Evolutionary conservation across 2,113 vertebrate genomes (phyloP).

Genomic region (Lutjanus erythropterus): DNA sequence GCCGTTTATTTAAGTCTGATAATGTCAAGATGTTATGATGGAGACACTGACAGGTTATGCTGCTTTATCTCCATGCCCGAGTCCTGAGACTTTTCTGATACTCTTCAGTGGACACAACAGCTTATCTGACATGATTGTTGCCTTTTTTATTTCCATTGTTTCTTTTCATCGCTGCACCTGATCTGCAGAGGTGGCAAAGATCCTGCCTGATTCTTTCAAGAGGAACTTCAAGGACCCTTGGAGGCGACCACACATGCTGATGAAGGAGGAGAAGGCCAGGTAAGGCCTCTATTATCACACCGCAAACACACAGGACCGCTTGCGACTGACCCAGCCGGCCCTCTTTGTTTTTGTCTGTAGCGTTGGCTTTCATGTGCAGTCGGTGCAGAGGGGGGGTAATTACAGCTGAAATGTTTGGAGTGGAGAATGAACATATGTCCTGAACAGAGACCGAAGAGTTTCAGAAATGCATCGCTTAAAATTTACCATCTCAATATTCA

Average conservation of each 20-base stretch:
- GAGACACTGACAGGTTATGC: too few species aligned
- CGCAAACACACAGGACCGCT: constrained; percentile 30
- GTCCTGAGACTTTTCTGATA: too few species aligned
- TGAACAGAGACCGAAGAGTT: not conserved
- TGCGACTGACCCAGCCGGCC: not conserved
- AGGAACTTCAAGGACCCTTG: constrained; percentile 89
- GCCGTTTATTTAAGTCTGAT: too few species aligned
- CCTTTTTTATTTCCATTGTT: constrained; percentile 8
- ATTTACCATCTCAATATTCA: not conserved
- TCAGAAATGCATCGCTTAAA: not conserved
- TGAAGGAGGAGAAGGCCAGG: constrained; percentile 84
- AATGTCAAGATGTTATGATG: too few species aligned
- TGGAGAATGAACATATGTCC: not conserved
- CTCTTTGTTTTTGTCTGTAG: constrained; percentile 18
- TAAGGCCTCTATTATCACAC: constrained; percentile 64
- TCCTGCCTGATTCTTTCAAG: constrained; percentile 88
- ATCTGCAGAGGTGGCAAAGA: constrained; percentile 88
- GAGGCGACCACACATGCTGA: constrained; percentile 85
- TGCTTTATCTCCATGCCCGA: too few species aligned
- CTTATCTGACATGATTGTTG: constrained; percentile 3
- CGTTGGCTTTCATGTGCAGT: constrained; percentile 21
- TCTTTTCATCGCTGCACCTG: not conserved
- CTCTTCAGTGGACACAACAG: not conserved
- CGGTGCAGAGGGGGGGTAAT: constrained; percentile 23
- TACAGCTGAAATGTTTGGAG: constrained; percentile 31